These are phyloP conservation scores for Solenodon paradoxus DNA, from an alignment of 2,113 vertebrate species.

Conservation along the genomic window DNA sequence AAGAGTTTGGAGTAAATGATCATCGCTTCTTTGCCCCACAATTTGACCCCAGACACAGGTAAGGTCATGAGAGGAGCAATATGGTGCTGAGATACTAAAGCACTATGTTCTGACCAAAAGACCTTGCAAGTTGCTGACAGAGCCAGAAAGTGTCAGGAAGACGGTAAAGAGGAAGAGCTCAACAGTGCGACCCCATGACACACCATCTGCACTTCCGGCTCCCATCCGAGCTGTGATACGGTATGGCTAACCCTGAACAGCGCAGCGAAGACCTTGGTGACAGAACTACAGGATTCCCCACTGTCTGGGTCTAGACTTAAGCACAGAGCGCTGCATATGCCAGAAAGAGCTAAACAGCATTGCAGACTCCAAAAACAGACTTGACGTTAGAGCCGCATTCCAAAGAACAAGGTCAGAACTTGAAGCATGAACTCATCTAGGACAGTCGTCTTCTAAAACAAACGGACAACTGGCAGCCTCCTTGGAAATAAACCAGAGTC, in stretches of 20 bases:
- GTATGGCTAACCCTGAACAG: not conserved
- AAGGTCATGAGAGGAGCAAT: not conserved
- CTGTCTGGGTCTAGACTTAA: not conserved
- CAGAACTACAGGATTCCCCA: not conserved
- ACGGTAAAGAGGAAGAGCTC: not conserved
- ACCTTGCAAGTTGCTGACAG: not conserved
- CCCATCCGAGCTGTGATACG: not conserved
- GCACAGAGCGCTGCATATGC: not conserved
- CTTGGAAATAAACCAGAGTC: not conserved
- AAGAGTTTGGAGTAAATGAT: not conserved
- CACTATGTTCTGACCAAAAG: not conserved
- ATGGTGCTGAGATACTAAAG: not conserved
- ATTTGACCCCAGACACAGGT: not conserved
- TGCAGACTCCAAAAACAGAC: not conserved
- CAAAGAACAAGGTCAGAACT: not conserved
- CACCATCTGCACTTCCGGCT: not conserved
- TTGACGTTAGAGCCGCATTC: not conserved
- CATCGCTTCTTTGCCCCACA: not conserved
- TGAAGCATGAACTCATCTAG: not conserved
- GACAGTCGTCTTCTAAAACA: not conserved
- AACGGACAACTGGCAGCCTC: not conserved
- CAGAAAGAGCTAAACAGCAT: not conserved
- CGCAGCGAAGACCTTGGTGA: not conserved
- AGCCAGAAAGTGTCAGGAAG: not conserved
- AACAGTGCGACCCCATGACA: not conserved